Base-by-base conservation (phyloP, 2,797 vertebrate species). In the Sphenopsis melanotis region DNA sequence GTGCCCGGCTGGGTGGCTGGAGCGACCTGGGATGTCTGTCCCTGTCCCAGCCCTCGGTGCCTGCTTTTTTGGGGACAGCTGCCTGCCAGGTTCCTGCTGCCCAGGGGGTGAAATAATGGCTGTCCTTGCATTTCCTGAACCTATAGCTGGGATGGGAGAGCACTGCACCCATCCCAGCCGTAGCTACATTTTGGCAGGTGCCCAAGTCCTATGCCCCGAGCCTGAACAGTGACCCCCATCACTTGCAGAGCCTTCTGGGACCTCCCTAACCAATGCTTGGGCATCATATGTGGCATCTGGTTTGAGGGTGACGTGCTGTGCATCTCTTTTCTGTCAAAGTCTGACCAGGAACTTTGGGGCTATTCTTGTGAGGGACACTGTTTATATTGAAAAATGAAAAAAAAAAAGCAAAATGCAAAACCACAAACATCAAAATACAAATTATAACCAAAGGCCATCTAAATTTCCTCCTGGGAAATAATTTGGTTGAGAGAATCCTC, bases 181-280 rank as follows among this genome's bases (percentile, higher is more conserved):
- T 1, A 52, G 41, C 53, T 30, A 6, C 10, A 0, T 32, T 83
- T 32, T 32, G 41, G 41, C 24, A 41, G 18, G 5, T 53, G 21
- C 34, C 21, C 4, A 3, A n/a, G 18, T 32, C 20, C 75, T 20
- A 0, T 1, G 0, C 16, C 34, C 30, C 0, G 0, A 77, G 14
- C 22, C 23, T 84, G 34, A 19, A 12, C 2, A 0, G 66, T 30
- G 36, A 44, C 6, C 10, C 13, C 21, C 30, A 49, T 39, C 7
- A 1, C 23, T 9, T 82, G 71, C 37, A 72, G 65, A 69, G 41
- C 1, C 3, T 41, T 70, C 47, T 59, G 46, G 29, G 30, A 44
- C 34, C 14, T 78, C 50, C 39, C 21, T 52, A 46, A 66, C 27
- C 59, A 34, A 30, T 3, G 6, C 9, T 4, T 7, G 37, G 42